Conservation (phyloP, 2,113 vertebrate genomes). For the Caloenas nicobarica region DNA sequence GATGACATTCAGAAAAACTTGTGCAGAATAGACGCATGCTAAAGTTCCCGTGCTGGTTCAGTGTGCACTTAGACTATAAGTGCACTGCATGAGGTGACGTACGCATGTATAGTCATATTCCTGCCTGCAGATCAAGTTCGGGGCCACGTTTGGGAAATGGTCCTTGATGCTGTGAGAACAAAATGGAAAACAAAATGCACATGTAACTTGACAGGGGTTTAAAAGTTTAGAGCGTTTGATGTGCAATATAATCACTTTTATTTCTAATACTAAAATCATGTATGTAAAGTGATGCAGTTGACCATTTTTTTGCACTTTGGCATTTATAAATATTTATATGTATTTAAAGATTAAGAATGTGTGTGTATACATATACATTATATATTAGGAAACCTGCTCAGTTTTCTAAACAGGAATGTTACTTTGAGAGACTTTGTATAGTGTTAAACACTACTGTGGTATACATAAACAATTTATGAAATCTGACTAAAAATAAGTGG, state of each 20-base stretch:
- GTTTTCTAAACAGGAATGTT: conserved; percentile 49
- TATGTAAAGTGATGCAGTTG: conserved; percentile 32
- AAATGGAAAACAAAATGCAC: neutral
- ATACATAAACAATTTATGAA: neutral
- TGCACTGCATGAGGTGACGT: neutral
- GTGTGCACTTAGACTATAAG: neutral
- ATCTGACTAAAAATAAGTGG: neutral
- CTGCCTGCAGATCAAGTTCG: neutral
- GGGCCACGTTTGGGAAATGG: neutral
- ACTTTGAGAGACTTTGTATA: conserved; percentile 24
- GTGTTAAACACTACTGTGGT: conserved; percentile 42
- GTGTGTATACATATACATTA: neutral
- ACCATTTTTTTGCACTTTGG: conserved; percentile 47
- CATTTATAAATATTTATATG: conserved; percentile 55
- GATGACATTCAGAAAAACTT: neutral
- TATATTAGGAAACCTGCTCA: conserved; percentile 3
- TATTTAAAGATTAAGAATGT: conserved; percentile 49
- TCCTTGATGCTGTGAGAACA: neutral
- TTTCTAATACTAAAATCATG: conserved; percentile 19
- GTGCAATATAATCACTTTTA: conserved; percentile 45
- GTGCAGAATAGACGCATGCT: neutral
- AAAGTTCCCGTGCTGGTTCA: neutral
- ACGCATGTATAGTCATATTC: neutral
- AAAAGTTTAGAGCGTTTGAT: neutral
- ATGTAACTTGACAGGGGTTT: neutral